A percentile compares a stretch with the other conserved stretches of the same genome.
These are phyloP conservation scores for Hirtodrosophila histrioides DNA, from an alignment of 2,888 invertebrate genomes.

Conservation along the genomic window DNA sequence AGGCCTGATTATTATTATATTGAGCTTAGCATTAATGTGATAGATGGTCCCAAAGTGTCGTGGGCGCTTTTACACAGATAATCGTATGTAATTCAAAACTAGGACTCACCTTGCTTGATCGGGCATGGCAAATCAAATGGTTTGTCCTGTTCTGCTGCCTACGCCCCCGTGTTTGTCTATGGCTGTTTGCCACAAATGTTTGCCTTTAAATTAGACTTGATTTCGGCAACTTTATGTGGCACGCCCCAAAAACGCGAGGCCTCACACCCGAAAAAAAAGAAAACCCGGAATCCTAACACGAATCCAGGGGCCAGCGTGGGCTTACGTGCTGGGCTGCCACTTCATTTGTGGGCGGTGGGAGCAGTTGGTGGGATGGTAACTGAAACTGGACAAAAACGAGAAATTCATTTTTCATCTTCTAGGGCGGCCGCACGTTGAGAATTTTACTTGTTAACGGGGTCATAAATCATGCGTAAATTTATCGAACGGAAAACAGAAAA, in stretches of 20 bases:
- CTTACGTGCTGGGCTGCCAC: slow-evolving; percentile 55
- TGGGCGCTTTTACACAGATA: no score
- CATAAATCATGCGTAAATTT: slow-evolving; percentile 79
- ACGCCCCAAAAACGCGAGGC: slow-evolving; percentile 27
- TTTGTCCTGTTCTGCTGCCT: no score
- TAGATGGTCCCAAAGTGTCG: no score
- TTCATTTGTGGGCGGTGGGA: slow-evolving; percentile 29
- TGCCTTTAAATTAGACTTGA: slow-evolving; percentile 67
- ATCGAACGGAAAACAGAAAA: slow-evolving; percentile 79
- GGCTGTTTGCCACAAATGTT: slow-evolving; percentile 39
- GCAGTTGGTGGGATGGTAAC: not conserved
- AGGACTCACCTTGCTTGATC: no score
- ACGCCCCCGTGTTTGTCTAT: slow-evolving; percentile 5
- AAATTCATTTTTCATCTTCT: slow-evolving; percentile 74
- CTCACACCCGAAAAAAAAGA: not conserved
- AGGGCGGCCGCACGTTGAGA: slow-evolving; percentile 70
- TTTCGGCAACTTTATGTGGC: slow-evolving; percentile 59
- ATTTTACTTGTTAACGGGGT: slow-evolving; percentile 80
- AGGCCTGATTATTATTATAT: no score
- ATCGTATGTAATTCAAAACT: no score
- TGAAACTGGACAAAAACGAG: slow-evolving; percentile 61
- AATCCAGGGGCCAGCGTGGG: slow-evolving; percentile 29
- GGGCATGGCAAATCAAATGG: no score
- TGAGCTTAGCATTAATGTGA: no score
- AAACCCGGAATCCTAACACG: slow-evolving; percentile 33